Conservation (phyloP, 2,888 invertebrate genomes). For the Drosophila diplacantha region DNA sequence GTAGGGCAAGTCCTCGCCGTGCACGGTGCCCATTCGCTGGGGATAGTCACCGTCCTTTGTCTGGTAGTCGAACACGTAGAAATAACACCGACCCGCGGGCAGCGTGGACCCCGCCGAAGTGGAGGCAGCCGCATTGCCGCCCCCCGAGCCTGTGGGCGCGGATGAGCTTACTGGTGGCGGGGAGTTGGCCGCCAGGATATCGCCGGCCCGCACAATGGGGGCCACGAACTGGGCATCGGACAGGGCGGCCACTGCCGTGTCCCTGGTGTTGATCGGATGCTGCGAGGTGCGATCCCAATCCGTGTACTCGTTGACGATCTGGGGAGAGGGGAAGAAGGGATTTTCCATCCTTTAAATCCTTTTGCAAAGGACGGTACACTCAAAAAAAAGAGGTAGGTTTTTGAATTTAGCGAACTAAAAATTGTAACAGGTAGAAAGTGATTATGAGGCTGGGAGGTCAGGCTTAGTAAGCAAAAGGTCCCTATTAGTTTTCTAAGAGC, state of each 20-base stretch:
- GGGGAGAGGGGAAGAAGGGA: constrained; percentile 43
- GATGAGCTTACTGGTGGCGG: constrained; percentile 67
- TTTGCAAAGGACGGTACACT: background rate
- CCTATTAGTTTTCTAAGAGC: background rate
- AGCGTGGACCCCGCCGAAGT: constrained; percentile 65
- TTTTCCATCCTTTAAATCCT: constrained; percentile 10
- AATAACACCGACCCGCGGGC: constrained; percentile 86
- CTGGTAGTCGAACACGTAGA: constrained; percentile 95
- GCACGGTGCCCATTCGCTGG: constrained; percentile 94
- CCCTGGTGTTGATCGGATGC: constrained; percentile 92
- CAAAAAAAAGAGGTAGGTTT: background rate
- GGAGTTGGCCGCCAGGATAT: constrained; percentile 85
- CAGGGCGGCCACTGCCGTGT: constrained; percentile 92
- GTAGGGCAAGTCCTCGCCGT: constrained; percentile 94
- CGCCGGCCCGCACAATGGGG: constrained; percentile 91
- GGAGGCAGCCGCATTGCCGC: constrained; percentile 74
- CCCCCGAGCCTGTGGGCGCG: constrained; percentile 30
- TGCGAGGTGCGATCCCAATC: constrained; percentile 96
- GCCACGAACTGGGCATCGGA: constrained; percentile 97
- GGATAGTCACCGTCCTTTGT: constrained; percentile 93
- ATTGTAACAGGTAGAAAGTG: too few species aligned
- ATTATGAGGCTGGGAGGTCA: background rate
- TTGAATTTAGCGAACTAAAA: background rate
- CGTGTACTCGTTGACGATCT: constrained; percentile 94
- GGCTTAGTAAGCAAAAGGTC: background rate